These are phyloP conservation scores for Poeciliopsis turrubarensis DNA, from an alignment of 2,113 vertebrate genomes.

Conservation along the genomic window DNA sequence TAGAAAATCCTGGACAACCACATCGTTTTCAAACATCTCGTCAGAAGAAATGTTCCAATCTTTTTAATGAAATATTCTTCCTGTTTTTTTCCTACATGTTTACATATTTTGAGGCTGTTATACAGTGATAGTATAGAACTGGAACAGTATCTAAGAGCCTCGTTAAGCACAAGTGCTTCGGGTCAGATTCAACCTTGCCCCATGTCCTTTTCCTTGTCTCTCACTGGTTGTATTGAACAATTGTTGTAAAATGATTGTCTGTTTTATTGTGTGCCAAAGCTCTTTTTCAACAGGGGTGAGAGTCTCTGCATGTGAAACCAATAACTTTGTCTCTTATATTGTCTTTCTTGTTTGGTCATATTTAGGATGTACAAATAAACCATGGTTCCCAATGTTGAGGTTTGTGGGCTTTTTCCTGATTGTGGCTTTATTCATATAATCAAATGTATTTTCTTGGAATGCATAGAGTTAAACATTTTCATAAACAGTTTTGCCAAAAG, in stretches of 20 bases:
- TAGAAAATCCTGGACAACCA: background rate
- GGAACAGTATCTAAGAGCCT: conserved; percentile 6
- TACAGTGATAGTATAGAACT: background rate
- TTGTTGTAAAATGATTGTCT: conserved; percentile 6
- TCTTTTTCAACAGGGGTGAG: conserved; percentile 18
- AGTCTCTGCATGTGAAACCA: conserved; percentile 27
- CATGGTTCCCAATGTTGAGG: background rate
- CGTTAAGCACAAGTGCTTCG: background rate
- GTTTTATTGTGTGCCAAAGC: conserved; percentile 10
- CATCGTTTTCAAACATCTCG: background rate
- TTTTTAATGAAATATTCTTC: background rate
- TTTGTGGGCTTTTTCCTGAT: background rate
- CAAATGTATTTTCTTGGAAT: no score
- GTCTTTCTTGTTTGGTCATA: conserved; percentile 12
- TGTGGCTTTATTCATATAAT: no score
- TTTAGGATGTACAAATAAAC: conserved; percentile 42
- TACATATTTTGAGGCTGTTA: background rate
- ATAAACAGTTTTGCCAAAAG: no score
- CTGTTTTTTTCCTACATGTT: background rate
- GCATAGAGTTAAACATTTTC: no score
- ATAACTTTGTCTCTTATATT: conserved; percentile 14
- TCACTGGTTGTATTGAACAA: background rate
- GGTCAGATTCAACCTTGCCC: background rate
- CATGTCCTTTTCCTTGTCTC: background rate
- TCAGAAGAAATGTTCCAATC: background rate